Conservation (phyloP, 2,888 invertebrate species). For the Heteromyza rotundicornis region DNA sequence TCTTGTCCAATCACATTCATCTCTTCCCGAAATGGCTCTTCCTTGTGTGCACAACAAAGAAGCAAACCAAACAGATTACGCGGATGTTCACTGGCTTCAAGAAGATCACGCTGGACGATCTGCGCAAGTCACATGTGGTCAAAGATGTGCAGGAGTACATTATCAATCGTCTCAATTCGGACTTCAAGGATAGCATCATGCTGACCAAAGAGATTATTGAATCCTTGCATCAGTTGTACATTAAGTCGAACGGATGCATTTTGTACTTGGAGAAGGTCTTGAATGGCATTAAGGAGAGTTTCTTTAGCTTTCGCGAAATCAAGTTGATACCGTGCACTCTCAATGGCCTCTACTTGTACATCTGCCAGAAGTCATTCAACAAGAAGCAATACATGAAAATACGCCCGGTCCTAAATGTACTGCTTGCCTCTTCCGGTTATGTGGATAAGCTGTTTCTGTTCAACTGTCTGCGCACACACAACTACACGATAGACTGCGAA, state of each 20-base stretch:
- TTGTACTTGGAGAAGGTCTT: constrained; percentile 86
- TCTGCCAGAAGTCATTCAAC: constrained; percentile 91
- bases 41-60: constrained; percentile 84
- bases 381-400: constrained; percentile 87
- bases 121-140: constrained; percentile 87
- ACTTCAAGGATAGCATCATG: constrained; percentile 83
- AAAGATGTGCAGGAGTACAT: constrained; percentile 96
- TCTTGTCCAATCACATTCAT: constrained; percentile 88
- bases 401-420: constrained; percentile 82
- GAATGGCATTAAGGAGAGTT: constrained; percentile 92
- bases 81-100: constrained; percentile 87
- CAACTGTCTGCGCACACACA: constrained; percentile 81
- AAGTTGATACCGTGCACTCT: constrained; percentile 93
- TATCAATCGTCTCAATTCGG: constrained; percentile 85
- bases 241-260: constrained; percentile 94
- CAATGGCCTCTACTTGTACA: constrained; percentile 93
- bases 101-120: constrained; percentile 89
- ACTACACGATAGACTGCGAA: constrained; percentile 77
- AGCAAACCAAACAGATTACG: constrained; percentile 82
- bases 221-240: constrained; percentile 91
- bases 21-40: constrained; percentile 92
- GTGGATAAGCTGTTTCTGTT: constrained; percentile 82
- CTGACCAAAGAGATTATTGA: constrained; percentile 92
- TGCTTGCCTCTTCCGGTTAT: constrained; percentile 85
- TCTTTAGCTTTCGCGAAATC: constrained; percentile 89